Conservation (phyloP, 2,888 invertebrate species). For the Caenorhabditis sp. region DNA sequence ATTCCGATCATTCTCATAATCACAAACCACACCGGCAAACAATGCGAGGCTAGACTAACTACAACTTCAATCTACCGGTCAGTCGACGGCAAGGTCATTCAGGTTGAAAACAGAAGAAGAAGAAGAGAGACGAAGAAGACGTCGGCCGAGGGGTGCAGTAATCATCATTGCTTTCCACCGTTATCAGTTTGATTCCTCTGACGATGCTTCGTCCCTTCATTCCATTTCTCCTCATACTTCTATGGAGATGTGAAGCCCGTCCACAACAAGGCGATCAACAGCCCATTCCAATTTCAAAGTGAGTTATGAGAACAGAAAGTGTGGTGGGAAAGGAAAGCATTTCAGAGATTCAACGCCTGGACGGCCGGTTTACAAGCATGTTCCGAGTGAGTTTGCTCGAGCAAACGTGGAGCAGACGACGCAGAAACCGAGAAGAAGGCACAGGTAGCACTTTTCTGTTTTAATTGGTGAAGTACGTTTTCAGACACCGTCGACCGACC, state of each 20-base stretch:
- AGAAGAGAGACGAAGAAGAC: conserved; percentile 2
- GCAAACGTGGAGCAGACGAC: conserved; percentile 32
- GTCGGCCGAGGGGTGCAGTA: conserved; percentile 14
- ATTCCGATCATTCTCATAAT: conserved; percentile 42
- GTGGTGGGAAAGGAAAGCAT: neutral
- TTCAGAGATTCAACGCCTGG: conserved; percentile 36
- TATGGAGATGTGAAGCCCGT: conserved; percentile 24
- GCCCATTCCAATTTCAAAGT: conserved; percentile 47
- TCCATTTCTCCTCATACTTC: conserved; percentile 10
- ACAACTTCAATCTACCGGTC: conserved; percentile 45
- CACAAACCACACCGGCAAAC: conserved; percentile 42
- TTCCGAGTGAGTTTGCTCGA: conserved; percentile 27
- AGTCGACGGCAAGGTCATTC: conserved; percentile 43
- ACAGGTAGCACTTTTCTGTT: too few species aligned
- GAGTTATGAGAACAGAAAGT: conserved; percentile 4
- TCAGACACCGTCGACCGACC: conserved; percentile 31
- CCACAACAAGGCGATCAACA: conserved; percentile 13
- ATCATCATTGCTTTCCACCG: conserved; percentile 28
- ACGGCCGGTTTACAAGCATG: conserved; percentile 34
- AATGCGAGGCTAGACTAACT: conserved; percentile 47
- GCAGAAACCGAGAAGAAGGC: conserved; percentile 38
- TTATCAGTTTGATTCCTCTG: neutral
- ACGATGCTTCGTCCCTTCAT: conserved; percentile 30
- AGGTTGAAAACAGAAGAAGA: conserved; percentile 18
- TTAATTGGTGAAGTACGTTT: neutral